phyloP scores from a whole-genome alignment of 1,140 invertebrate species.

The Carcinoscorpius rotundicauda region DNA sequence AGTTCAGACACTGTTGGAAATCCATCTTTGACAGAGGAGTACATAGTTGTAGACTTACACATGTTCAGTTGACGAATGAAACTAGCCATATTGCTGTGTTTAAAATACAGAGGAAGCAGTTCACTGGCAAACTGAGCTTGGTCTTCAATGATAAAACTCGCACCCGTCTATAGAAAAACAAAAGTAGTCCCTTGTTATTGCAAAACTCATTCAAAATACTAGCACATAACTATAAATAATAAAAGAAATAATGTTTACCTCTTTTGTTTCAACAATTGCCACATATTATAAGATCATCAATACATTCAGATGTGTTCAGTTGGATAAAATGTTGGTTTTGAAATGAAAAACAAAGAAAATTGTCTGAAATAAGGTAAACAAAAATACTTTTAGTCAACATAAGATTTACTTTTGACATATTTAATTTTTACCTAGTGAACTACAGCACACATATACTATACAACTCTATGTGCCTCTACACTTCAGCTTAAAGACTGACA shows the following conservation, averaged over 20 bases:
- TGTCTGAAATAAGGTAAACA: too few species aligned
- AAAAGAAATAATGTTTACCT: neutral
- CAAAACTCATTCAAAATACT: too few species aligned
- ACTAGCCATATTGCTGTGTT: constrained; percentile 98
- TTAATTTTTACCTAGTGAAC: too few species aligned
- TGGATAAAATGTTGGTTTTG: too few species aligned
- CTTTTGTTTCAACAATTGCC: neutral
- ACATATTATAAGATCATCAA: neutral
- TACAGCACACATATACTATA: too few species aligned
- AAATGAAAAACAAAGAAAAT: too few species aligned
- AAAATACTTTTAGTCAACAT: too few species aligned
- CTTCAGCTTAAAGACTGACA: too few species aligned
- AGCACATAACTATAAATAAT: neutral
- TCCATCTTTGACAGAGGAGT: neutral
- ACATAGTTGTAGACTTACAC: constrained; percentile 58
- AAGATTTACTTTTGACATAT: too few species aligned
- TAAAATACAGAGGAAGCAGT: constrained; percentile 87
- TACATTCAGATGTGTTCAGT: neutral
- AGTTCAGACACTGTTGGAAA: neutral
- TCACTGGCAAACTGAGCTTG: constrained; percentile 85
- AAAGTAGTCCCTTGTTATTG: too few species aligned
- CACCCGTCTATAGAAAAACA: constrained; percentile 53
- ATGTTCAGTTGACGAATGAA: constrained; percentile 97
- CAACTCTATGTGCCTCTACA: too few species aligned
- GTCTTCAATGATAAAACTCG: constrained; percentile 89